Evolutionary conservation across 2,888 invertebrate species (phyloP).

Genomic region (Drosophila mettleri): DNA sequence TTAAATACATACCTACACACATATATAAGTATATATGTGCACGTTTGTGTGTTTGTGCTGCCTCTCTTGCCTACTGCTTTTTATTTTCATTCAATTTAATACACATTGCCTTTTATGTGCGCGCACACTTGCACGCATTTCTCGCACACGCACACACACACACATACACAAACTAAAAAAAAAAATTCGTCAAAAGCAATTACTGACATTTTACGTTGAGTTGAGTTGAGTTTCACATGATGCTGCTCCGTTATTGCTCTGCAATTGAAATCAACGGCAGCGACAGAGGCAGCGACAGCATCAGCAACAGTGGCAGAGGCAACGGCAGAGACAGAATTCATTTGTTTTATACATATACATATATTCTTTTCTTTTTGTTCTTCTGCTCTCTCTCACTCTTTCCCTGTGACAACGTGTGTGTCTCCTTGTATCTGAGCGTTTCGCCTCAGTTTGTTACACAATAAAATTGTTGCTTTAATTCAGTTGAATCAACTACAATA

Average conservation of each 20-base stretch:
- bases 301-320: neutral
- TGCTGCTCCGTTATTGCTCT: constrained; percentile 66
- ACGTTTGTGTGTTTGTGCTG: constrained; percentile 6
- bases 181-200: constrained; percentile 67
- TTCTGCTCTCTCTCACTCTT: constrained; percentile 36
- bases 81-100: constrained; percentile 78
- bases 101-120: constrained; percentile 63
- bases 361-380: constrained; percentile 60
- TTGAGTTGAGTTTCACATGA: constrained; percentile 61
- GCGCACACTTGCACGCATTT: constrained; percentile 22
- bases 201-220: constrained; percentile 76
- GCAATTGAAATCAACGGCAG: constrained; percentile 73
- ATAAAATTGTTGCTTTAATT: constrained; percentile 67
- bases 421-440: constrained; percentile 46
- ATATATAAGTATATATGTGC: constrained; percentile 3
- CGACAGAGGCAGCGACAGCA: constrained; percentile 17
- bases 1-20: constrained; percentile 1
- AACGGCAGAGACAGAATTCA: constrained; percentile 32
- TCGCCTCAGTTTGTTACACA: constrained; percentile 71
- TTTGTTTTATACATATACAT: constrained; percentile 46
- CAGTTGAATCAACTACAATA: constrained; percentile 40
- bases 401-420: constrained; percentile 31
- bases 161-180: constrained; percentile 16
- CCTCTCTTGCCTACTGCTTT: constrained; percentile 59
- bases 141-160: constrained; percentile 19